A percentile compares a stretch with the other conserved stretches of the same genome.
These are phyloP conservation scores for Miniopterus natalensis DNA, from an alignment of 2,113 vertebrate species.

Conservation along the genomic window DNA sequence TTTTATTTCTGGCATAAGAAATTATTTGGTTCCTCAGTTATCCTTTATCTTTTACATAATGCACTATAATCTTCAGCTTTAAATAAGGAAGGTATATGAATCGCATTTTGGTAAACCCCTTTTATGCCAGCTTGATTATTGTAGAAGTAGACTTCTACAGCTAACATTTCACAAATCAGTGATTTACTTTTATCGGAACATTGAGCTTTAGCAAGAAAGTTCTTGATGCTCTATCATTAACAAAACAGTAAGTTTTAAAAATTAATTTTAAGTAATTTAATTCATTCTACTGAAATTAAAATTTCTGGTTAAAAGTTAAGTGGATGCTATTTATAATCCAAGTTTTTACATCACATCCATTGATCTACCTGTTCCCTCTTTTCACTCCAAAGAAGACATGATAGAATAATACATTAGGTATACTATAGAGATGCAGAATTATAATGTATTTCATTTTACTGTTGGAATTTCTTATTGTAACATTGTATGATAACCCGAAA, in stretches of 20 bases:
- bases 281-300: conserved; percentile 72
- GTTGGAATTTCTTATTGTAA: conserved; percentile 76
- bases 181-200: conserved; percentile 61
- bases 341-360: conserved; percentile 61
- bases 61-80: conserved; percentile 55
- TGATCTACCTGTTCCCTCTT: conserved; percentile 35
- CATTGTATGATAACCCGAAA: conserved; percentile 79
- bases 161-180: conserved; percentile 36
- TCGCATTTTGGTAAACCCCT: conserved; percentile 61
- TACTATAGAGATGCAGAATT: conserved; percentile 53
- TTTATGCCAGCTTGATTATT: conserved; percentile 37
- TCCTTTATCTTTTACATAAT: conserved; percentile 29
- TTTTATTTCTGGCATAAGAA: conserved; percentile 63
- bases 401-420: conserved; percentile 39
- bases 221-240: conserved; percentile 69
- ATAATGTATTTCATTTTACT: conserved; percentile 63
- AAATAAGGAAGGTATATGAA: conserved; percentile 53
- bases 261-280: conserved; percentile 56
- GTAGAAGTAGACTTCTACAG: not conserved
- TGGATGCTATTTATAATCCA: conserved; percentile 61
- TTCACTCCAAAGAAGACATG: conserved; percentile 67
- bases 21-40: conserved; percentile 33
- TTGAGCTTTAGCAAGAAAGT: conserved; percentile 69
- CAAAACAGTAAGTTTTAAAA: conserved; percentile 47
- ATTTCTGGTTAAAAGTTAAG: conserved; percentile 53